These are phyloP conservation scores for Neuroterus valhalla DNA, from an alignment of 1,140 invertebrate genomes.

Conservation along the genomic window DNA sequence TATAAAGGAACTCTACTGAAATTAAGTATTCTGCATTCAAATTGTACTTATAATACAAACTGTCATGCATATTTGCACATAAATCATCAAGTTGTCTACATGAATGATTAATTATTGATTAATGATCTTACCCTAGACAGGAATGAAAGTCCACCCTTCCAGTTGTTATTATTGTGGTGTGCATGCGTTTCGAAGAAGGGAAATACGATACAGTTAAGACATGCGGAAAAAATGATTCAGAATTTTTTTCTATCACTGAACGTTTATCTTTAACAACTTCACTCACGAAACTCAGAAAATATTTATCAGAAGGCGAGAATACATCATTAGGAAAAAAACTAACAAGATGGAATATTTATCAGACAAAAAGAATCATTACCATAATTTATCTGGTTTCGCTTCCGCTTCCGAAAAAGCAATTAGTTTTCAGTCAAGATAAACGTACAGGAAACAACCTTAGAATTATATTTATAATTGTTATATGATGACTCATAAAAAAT, in stretches of 20 bases:
- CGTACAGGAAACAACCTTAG: background rate
- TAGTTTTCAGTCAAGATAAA: background rate
- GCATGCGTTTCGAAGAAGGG: constrained; percentile 66
- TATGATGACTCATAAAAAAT: background rate
- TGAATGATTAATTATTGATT: background rate
- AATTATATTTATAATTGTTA: background rate
- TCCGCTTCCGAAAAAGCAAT: background rate
- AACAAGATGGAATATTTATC: no score
- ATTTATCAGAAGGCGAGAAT: background rate
- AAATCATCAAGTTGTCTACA: constrained; percentile 19
- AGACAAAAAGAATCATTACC: no score
- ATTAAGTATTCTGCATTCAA: background rate
- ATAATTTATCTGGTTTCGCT: no score
- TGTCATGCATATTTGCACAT: background rate
- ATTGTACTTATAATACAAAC: background rate
- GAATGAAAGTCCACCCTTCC: constrained; percentile 71
- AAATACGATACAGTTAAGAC: constrained; percentile 45
- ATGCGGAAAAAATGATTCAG: constrained; percentile 32
- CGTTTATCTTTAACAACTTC: background rate
- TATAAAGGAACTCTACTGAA: background rate
- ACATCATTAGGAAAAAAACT: background rate
- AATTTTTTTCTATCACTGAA: constrained; percentile 3
- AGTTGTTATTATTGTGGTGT: constrained; percentile 69
- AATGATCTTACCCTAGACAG: constrained; percentile 71
- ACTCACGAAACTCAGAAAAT: background rate